Evolutionary conservation across 2,797 vertebrate genomes (phyloP).

Genomic region (Danio albolineatus): DNA sequence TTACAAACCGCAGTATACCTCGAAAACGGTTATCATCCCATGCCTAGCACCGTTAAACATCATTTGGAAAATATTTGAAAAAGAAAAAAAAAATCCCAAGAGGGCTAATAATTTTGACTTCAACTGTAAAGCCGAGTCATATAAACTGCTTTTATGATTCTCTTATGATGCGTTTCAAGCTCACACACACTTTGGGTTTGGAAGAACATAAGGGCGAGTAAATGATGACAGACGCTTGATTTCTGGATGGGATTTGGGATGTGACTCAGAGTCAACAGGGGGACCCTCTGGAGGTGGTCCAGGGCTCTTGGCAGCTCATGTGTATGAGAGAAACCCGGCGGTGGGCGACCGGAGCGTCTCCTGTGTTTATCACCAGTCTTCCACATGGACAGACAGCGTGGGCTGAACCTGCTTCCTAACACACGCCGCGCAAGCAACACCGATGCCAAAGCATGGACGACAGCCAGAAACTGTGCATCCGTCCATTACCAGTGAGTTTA

Average conservation of each 20-base stretch:
- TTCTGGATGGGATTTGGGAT: slow-evolving; percentile 3
- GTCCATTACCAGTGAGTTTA: not conserved
- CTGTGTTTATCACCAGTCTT: slow-evolving; percentile 39
- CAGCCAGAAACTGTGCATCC: not conserved
- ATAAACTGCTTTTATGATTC: not conserved
- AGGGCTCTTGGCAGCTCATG: slow-evolving; percentile 28
- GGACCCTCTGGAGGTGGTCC: slow-evolving; percentile 21
- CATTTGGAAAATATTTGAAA: too few relatives aligned
- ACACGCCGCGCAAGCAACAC: slow-evolving; percentile 20
- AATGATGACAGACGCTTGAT: not conserved
- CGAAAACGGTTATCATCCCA: too few relatives aligned
- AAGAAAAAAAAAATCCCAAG: too few relatives aligned
- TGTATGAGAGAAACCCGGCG: not conserved
- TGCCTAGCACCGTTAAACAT: too few relatives aligned
- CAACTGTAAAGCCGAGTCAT: not conserved
- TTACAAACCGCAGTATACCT: too few relatives aligned
- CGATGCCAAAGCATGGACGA: not conserved
- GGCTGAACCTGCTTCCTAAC: slow-evolving; percentile 44
- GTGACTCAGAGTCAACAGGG: slow-evolving; percentile 11
- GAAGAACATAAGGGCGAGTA: not conserved
- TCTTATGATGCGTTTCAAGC: not conserved
- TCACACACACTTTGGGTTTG: not conserved
- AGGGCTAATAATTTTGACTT: too few relatives aligned
- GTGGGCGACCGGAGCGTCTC: slow-evolving; percentile 6
- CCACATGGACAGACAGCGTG: slow-evolving; percentile 15